phyloP scores from a whole-genome alignment of 2,888 invertebrate species.

The Mamestra brassicae region DNA sequence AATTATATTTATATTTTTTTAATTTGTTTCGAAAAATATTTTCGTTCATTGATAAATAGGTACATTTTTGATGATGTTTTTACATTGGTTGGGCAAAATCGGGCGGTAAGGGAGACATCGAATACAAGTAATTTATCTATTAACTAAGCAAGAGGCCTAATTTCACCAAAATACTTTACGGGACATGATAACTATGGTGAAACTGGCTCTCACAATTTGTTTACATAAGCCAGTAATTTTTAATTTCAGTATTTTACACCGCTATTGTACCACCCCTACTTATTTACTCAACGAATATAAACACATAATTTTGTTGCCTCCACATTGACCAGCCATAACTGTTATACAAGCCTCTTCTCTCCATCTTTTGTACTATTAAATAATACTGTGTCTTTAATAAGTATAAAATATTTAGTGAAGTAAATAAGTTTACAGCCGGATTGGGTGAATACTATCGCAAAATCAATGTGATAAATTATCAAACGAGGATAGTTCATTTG shows the following conservation, averaged over 20 bases:
- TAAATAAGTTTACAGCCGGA: too few relatives aligned
- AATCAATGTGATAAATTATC: too few relatives aligned
- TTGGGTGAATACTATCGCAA: too few relatives aligned
- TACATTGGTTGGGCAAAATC: constrained; percentile 12
- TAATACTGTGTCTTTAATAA: too few relatives aligned
- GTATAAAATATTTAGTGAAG: too few relatives aligned
- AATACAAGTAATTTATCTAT: background rate
- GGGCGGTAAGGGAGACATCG: background rate
- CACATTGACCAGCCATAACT: constrained; percentile 2
- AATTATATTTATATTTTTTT: constrained; percentile 21
- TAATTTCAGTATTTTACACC: background rate
- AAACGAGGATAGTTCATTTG: too few relatives aligned
- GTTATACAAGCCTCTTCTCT: background rate
- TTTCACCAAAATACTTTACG: background rate
- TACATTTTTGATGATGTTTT: background rate
- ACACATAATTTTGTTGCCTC: background rate
- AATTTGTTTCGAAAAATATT: constrained; percentile 49
- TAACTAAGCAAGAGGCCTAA: background rate
- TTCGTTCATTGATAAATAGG: constrained; percentile 16
- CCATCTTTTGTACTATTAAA: background rate
- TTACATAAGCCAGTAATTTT: background rate
- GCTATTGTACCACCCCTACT: too few relatives aligned
- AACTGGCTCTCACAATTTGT: background rate
- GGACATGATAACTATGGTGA: background rate
- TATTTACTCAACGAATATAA: constrained; percentile 16